A percentile compares a stretch with the other conserved stretches of the same genome.
Conservation (phyloP, 1,140 invertebrate species). For the Sinella curviseta region DNA sequence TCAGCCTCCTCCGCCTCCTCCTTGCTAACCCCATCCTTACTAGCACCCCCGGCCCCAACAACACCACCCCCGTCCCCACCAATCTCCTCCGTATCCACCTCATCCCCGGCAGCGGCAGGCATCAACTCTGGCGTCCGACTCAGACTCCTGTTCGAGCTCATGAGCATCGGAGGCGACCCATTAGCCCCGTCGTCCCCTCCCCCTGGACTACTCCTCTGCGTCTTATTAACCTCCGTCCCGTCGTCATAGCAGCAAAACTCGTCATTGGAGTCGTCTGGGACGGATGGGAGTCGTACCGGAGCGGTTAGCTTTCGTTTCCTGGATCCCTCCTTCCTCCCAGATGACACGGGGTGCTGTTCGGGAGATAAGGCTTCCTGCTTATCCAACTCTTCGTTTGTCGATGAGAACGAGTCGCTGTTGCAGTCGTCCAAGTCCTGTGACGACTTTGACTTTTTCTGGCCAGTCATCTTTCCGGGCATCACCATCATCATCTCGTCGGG, state of each 20-base stretch:
- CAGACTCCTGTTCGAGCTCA: constrained; percentile 3
- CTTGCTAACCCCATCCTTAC: background rate
- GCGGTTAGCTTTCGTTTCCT: constrained; percentile 45
- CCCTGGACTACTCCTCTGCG: background rate
- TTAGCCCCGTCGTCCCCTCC: constrained; percentile 50
- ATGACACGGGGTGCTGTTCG: background rate
- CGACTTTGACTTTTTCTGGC: background rate
- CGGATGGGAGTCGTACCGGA: constrained; percentile 31
- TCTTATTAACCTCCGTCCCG: constrained; percentile 42
- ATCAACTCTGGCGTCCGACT: background rate
- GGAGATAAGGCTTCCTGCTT: background rate
- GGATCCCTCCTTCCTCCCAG: constrained; percentile 38
- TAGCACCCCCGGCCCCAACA: background rate
- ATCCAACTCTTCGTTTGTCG: constrained; percentile 14
- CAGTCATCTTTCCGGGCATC: background rate
- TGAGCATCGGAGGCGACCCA: constrained; percentile 29
- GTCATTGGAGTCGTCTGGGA: constrained; percentile 46
- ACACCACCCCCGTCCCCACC: background rate
- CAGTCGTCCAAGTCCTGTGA: background rate
- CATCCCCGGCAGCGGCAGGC: background rate
- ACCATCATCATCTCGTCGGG: constrained; percentile 18
- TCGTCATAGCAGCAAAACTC: constrained; percentile 50
- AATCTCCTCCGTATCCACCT: background rate
- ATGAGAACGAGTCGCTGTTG: constrained; percentile 21
- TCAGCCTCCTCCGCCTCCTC: constrained; percentile 42